Evolutionary conservation across 2,888 invertebrate species (phyloP).

Genomic region (Pharmacophagus antenor): DNA sequence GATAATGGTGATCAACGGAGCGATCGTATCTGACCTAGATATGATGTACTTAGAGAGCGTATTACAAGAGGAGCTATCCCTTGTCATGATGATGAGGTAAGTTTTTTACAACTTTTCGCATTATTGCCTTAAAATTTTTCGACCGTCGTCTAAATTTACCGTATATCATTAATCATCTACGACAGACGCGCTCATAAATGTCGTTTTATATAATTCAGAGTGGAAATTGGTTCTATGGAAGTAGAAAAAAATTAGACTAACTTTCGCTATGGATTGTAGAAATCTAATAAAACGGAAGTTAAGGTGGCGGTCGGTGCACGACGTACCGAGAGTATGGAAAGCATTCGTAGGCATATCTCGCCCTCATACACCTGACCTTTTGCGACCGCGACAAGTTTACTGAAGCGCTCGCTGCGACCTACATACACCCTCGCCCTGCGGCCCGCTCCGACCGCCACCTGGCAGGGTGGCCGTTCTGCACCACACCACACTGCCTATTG

Average conservation of each 20-base stretch:
- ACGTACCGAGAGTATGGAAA: conserved; percentile 45
- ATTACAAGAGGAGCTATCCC: conserved; percentile 94
- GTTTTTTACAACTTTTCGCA: conserved; percentile 41
- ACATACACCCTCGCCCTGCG: conserved; percentile 61
- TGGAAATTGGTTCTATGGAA: neutral
- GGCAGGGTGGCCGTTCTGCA: conserved; percentile 31
- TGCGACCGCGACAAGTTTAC: conserved; percentile 73
- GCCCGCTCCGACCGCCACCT: conserved; percentile 35
- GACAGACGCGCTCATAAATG: conserved; percentile 53
- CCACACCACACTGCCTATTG: conserved; percentile 47
- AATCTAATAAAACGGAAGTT: conserved; percentile 70
- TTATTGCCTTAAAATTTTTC: conserved; percentile 41
- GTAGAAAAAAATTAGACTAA: conserved; percentile 14
- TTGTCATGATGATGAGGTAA: conserved; percentile 97
- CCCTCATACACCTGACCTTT: conserved; percentile 80
- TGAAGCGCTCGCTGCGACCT: conserved; percentile 75
- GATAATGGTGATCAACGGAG: conserved; percentile 99
- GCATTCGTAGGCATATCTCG: conserved; percentile 71
- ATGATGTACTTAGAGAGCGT: conserved; percentile 99
- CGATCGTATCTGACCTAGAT: conserved; percentile 98
- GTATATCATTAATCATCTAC: conserved; percentile 54
- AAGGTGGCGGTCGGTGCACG: conserved; percentile 50
- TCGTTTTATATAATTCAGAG: conserved; percentile 55
- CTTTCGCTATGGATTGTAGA: conserved; percentile 12
- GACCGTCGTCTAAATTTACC: conserved; percentile 46